Conservation (phyloP, 2,888 invertebrate genomes). For the Harpalus rufipes region DNA sequence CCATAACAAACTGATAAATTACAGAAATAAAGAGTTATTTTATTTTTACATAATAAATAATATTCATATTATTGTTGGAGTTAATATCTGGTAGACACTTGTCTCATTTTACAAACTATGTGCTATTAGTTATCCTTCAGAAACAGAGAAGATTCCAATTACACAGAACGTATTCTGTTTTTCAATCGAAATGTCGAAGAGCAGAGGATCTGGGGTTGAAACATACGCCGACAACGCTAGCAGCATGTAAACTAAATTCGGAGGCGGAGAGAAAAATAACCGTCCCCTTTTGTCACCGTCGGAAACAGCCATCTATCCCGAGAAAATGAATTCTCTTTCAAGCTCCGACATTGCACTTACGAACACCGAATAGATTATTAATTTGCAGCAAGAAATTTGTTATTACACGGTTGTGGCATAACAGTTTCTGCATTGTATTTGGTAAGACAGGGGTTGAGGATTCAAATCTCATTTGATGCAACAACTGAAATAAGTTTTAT, state of each 20-base stretch:
- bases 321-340: conserved; percentile 16
- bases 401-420: background rate
- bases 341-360: background rate
- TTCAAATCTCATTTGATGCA: too few species aligned
- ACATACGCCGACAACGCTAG: conserved; percentile 55
- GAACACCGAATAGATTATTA: background rate
- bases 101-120: background rate
- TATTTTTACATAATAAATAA: background rate
- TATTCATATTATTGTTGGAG: background rate
- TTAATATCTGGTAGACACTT: background rate
- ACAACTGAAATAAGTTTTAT: too few species aligned
- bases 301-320: conserved; percentile 15
- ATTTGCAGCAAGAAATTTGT: background rate
- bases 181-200: conserved; percentile 33
- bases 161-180: conserved; percentile 6
- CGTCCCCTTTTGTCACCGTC: conserved; percentile 8
- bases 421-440: too few species aligned
- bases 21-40: background rate
- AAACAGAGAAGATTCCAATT: conserved; percentile 28
- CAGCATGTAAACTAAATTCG: conserved; percentile 59
- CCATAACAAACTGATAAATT: background rate
- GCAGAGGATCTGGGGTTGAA: conserved; percentile 52
- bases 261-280: conserved; percentile 45
- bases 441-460: too few species aligned
- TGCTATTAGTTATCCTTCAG: conserved; percentile 2